phyloP scores from a whole-genome alignment of 2,113 vertebrate genomes.

The Mirounga angustirostris region DNA sequence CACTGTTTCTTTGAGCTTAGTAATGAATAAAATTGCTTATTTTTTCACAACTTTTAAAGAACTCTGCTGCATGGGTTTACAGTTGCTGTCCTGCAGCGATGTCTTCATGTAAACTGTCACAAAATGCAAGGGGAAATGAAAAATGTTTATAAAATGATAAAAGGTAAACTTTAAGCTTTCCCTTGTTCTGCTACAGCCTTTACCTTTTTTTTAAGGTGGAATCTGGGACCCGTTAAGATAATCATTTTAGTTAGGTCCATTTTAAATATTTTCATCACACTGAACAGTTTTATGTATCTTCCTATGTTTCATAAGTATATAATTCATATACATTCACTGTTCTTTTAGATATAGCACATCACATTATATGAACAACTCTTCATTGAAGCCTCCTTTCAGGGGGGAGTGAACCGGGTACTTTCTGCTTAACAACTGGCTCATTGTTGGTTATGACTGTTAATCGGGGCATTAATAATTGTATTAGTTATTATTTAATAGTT shows the following conservation, averaged over 20 bases:
- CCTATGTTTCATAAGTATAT: background rate
- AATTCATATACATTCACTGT: background rate
- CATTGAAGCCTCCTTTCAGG: background rate
- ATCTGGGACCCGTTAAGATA: background rate
- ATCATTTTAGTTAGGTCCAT: background rate
- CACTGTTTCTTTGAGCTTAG: background rate
- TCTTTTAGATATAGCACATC: background rate
- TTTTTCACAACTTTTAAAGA: background rate
- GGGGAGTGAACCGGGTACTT: background rate
- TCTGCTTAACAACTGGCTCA: background rate
- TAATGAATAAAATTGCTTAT: background rate
- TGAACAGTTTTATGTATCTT: background rate
- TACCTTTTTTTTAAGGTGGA: conserved; percentile 6
- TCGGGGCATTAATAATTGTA: background rate
- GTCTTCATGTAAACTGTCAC: background rate
- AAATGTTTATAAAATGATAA: background rate
- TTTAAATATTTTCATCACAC: conserved; percentile 1
- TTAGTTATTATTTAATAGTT: background rate
- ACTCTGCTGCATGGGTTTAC: background rate
- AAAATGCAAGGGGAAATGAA: background rate
- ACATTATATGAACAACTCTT: background rate
- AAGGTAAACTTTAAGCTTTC: conserved; percentile 12
- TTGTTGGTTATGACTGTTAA: background rate
- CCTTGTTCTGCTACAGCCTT: background rate
- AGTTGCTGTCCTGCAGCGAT: background rate